Evolutionary conservation across 2,888 invertebrate genomes (phyloP), one percentile per base, ranked within the genome.

Genomic region (Drosophila diplacantha): DNA sequence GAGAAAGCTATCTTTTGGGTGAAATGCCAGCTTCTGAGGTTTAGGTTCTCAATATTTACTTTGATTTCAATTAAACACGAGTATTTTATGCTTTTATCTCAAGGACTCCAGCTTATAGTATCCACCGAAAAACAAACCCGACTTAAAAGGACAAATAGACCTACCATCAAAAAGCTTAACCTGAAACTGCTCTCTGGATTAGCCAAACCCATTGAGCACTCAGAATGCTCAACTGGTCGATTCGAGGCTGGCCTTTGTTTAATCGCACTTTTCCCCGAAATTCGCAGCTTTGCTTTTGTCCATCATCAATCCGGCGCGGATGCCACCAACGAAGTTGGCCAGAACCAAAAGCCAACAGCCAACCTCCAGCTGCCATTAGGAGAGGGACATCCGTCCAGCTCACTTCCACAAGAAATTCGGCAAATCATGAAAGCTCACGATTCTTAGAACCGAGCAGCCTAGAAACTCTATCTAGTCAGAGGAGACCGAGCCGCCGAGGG

Each of bases 381-480:
- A 43, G 35, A 35, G 56, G 64, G 61, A 81, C 71, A 82, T 76
- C 81, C 77, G 80, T 60, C 69, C 68, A 53, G 70, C 61, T 54
- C 61, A 74, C 74, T 74, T 74, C 66, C 74, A 69, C 61, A 61
- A 43, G 55, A 69, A 56, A 62, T 73, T 82, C 81, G 81, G 81
- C 81, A 77, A 84, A 84, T 71, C 77, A 32, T 75, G 51, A 81
- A 84, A 77, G 81, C 75, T 63, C 41, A 31, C 31, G 69, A 73
- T 81, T 81, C 81, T 82, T 80, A 84, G 81, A 81, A 81, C 63
- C 82, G 62, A 44, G 67, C 38, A 72, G 83, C 81, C 84, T 81
- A 81, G 81, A 81, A 81, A 81, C 59, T 84, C 84, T 81, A 81
- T 81, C 81, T 81, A 81, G 81, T 81, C 72, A 66, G 58, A 12